Evolutionary conservation across 2,113 vertebrate genomes (phyloP).

Genomic region (Coracopsis vasa): DNA sequence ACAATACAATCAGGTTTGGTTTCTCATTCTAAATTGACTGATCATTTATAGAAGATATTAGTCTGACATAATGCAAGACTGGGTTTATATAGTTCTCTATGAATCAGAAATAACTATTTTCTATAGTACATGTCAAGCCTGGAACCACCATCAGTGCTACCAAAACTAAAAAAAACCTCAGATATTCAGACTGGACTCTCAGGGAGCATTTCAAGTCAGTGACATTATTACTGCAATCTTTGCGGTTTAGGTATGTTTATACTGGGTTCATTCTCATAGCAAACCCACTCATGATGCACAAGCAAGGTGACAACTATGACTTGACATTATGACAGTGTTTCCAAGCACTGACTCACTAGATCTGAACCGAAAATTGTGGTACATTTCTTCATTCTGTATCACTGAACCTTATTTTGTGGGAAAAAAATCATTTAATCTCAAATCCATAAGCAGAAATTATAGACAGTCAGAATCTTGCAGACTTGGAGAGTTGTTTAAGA

Average conservation of each 20-base stretch:
- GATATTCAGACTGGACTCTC: not conserved
- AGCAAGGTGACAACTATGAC: not conserved
- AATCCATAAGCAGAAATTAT: not conserved
- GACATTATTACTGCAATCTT: not conserved
- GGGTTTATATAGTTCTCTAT: not conserved
- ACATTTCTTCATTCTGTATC: not conserved
- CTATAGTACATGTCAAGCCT: not conserved
- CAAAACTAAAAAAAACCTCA: not conserved
- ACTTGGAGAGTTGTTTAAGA: not conserved
- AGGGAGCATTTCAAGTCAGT: not conserved
- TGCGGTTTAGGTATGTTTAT: not conserved
- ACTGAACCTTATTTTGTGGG: not conserved
- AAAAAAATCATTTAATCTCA: not conserved
- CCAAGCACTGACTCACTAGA: not conserved
- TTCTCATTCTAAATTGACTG: not conserved
- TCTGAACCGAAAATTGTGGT: not conserved
- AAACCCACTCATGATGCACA: not conserved
- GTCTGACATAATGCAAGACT: not conserved
- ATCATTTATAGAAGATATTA: not conserved
- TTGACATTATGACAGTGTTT: not conserved
- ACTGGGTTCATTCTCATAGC: not conserved
- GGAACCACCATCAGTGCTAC: not conserved
- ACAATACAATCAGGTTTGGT: not conserved
- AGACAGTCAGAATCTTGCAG: not conserved
- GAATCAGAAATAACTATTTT: not conserved